Conservation (phyloP, 1,140 invertebrate genomes). For the Zaprionus inermis region DNA sequence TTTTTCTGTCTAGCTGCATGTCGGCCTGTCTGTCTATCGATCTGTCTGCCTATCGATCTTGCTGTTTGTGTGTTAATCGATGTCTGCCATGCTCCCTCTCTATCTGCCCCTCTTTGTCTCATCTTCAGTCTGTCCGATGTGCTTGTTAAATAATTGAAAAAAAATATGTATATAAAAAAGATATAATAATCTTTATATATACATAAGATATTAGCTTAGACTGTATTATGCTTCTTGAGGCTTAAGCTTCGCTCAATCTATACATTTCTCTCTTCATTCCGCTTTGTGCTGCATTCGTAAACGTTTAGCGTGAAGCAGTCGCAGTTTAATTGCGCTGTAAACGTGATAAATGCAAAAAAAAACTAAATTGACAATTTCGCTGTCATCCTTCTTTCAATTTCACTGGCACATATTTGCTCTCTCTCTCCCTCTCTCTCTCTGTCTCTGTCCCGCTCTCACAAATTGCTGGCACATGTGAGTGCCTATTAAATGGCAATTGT, state of each 20-base stretch:
- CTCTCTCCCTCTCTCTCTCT: background rate
- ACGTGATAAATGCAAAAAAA: background rate
- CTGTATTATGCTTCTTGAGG: too few relatives aligned
- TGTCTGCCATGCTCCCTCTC: too few relatives aligned
- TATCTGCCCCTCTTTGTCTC: too few relatives aligned
- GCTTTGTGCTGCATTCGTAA: background rate
- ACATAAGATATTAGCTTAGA: too few relatives aligned
- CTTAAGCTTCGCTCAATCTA: too few relatives aligned
- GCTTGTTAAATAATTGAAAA: too few relatives aligned
- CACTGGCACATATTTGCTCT: background rate
- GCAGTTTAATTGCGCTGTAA: background rate
- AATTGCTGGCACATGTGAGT: conserved; percentile 71
- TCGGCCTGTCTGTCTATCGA: background rate
- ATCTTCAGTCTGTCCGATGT: too few relatives aligned
- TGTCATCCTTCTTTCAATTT: background rate
- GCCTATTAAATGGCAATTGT: conserved; percentile 83
- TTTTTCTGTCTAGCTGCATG: background rate
- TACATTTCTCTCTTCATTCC: too few relatives aligned
- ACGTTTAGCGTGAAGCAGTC: background rate
- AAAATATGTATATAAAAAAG: too few relatives aligned
- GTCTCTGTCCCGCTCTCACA: conserved; percentile 7
- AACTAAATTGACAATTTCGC: background rate
- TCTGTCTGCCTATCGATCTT: background rate
- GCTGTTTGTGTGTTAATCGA: too few relatives aligned
- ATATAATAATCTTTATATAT: too few relatives aligned